Percentiles rank a stretch among this genome's conserved stretches.
These are phyloP conservation scores for Parochlus steinenii DNA, from an alignment of 2,888 invertebrate genomes.

Conservation along the genomic window DNA sequence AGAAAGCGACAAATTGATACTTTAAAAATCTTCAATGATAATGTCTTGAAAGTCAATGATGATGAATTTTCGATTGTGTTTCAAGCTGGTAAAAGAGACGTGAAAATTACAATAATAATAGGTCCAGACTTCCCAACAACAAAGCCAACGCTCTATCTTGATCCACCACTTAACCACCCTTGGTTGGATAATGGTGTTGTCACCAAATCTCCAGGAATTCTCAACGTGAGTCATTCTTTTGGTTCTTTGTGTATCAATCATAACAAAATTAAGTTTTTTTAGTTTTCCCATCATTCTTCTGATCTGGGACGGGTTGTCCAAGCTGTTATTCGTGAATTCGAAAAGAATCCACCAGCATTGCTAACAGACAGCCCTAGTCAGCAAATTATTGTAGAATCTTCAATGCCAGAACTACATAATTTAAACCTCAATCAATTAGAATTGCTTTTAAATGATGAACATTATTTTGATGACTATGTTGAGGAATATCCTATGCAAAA, in stretches of 20 bases:
- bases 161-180: constrained; percentile 48
- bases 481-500: constrained; percentile 50
- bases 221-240: constrained; percentile 37
- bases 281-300: constrained; percentile 28
- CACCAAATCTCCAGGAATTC: constrained; percentile 52
- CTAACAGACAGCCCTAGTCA: constrained; percentile 20
- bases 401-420: constrained; percentile 28
- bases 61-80: constrained; percentile 59
- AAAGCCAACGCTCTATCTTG: constrained; percentile 49
- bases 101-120: constrained; percentile 48
- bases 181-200: constrained; percentile 60
- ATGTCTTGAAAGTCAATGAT: constrained; percentile 50
- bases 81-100: constrained; percentile 41
- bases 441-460: constrained; percentile 48
- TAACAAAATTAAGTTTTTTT: constrained; percentile 1
- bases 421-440: constrained; percentile 44
- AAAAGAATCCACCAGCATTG: constrained; percentile 41
- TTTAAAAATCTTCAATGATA: constrained; percentile 65
- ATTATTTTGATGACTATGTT: constrained; percentile 55
- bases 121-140: constrained; percentile 58
- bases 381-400: constrained; percentile 17
- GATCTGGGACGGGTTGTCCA: constrained; percentile 68
- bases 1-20: constrained; percentile 67
- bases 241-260: no score
- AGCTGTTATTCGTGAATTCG: constrained; percentile 62